phyloP scores from a whole-genome alignment of 2,113 vertebrate genomes.

The Pedionomus torquatus region DNA sequence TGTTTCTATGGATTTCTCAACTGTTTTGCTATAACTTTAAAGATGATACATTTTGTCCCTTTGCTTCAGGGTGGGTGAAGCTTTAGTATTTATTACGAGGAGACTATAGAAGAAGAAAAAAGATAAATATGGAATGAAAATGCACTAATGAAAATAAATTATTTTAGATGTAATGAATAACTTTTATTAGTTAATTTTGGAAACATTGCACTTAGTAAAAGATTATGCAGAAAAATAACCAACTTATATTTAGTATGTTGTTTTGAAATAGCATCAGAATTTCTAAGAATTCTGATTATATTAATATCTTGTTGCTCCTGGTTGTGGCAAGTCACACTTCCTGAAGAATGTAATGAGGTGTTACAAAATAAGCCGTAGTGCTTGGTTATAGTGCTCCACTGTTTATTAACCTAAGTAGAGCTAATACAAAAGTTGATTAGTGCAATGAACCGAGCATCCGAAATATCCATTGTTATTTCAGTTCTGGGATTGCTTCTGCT shows the following conservation, averaged over 20 bases:
- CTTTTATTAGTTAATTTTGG: background rate
- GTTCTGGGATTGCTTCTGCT: slow-evolving; percentile 26
- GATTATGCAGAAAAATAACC: background rate
- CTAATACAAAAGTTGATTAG: background rate
- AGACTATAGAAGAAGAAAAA: background rate
- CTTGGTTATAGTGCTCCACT: background rate
- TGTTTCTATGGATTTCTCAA: background rate
- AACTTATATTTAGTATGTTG: background rate
- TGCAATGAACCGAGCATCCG: background rate
- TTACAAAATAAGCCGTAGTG: background rate
- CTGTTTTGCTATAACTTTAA: background rate
- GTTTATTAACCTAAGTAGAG: background rate
- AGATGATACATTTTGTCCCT: background rate
- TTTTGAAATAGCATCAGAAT: background rate
- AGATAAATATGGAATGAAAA: background rate
- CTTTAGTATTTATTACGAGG: background rate
- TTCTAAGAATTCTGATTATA: background rate
- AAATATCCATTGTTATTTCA: slow-evolving; percentile 1
- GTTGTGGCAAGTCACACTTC: background rate
- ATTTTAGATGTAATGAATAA: background rate
- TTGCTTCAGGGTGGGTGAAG: background rate
- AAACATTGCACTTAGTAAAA: background rate
- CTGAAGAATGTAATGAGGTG: background rate
- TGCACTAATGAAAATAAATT: background rate
- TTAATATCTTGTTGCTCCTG: background rate